Evolutionary conservation across 2,888 invertebrate species (phyloP), one percentile per base, ranked within the genome.

Genomic region (Cheilosia vernalis): DNA sequence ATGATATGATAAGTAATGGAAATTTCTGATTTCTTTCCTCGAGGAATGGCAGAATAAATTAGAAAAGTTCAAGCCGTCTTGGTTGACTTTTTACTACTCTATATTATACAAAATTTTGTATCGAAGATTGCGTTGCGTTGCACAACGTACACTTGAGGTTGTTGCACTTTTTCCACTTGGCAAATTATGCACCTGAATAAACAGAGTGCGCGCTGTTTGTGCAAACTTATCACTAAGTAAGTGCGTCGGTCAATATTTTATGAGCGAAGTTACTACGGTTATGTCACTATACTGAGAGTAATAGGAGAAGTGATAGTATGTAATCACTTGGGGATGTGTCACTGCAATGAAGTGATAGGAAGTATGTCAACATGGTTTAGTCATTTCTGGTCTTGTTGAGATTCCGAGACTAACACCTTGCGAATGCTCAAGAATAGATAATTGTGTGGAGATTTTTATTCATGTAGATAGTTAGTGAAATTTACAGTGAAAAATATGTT

Each of bases 1-100:
- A 19, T 44, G 55, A 49, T 33, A 61, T 53, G 30, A 56, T 66
- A 42, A 83, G 79, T 79, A 79, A 79, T 79, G 66, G 42, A 79
- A 44, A 83, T 63, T 67, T 51, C 33, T 56, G 56, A 73, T 67
- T 79, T 56, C 78, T 33, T 66, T 49, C 27, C 55, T 40, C 13
- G 40, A 53, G 24, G 47, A 55, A 51, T 56, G 64, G 47, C 66
- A 72, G 30, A 51, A 53, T 76, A 82, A 82, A 77, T 77, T 77
- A 82, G 40, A 70, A 81, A 72, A 53, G 70, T 77, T 74, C 53
- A 44, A 15, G 40, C 13, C 15, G 24, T 21, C 58, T 40, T 42
- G 56, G 49, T 19, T 42, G 19, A 30, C 51, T 9, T 2, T 47
- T 47, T 44, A 40, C 5, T 40, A 42, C 53, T 21, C 13, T 42